Conservation (phyloP, 2,888 invertebrate genomes). For the Drosophila eohydei region DNA sequence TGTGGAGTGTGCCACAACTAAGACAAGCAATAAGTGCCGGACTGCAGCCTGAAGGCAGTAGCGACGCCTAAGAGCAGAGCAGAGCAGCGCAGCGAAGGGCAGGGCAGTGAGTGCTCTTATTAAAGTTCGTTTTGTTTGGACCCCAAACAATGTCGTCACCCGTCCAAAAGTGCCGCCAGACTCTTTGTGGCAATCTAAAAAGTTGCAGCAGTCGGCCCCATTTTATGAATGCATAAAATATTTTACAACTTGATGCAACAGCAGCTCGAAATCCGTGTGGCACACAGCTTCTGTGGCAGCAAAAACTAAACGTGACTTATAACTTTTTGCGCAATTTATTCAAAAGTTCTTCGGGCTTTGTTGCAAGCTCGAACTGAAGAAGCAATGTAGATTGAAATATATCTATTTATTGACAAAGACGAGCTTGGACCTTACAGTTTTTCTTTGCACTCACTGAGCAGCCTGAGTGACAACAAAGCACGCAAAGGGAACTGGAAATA, state of each 20-base stretch:
- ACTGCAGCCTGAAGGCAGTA: slow-evolving; percentile 16
- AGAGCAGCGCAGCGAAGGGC: neutral
- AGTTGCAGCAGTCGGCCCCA: slow-evolving; percentile 31
- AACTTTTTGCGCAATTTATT: neutral
- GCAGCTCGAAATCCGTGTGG: slow-evolving; percentile 17
- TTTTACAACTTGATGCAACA: slow-evolving; percentile 22
- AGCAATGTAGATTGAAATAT: neutral
- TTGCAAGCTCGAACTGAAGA: neutral
- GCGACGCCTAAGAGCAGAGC: slow-evolving; percentile 29
- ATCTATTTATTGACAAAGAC: neutral
- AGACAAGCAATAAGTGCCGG: slow-evolving; percentile 41
- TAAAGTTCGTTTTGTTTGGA: slow-evolving; percentile 78
- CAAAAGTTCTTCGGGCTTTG: neutral
- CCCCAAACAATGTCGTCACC: slow-evolving; percentile 69
- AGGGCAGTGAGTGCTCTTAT: slow-evolving; percentile 64
- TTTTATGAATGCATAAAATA: slow-evolving; percentile 27
- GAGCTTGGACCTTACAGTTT: neutral
- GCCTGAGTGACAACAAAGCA: too few relatives aligned
- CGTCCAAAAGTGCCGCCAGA: slow-evolving; percentile 54
- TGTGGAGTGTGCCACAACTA: slow-evolving; percentile 50
- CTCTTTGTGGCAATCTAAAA: slow-evolving; percentile 32
- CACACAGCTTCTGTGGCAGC: neutral
- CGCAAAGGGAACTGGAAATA: neutral
- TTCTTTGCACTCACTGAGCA: neutral
- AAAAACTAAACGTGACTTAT: slow-evolving; percentile 17